These are phyloP conservation scores for Papilio demoleus DNA, from an alignment of 2,888 invertebrate species.

Conservation along the genomic window DNA sequence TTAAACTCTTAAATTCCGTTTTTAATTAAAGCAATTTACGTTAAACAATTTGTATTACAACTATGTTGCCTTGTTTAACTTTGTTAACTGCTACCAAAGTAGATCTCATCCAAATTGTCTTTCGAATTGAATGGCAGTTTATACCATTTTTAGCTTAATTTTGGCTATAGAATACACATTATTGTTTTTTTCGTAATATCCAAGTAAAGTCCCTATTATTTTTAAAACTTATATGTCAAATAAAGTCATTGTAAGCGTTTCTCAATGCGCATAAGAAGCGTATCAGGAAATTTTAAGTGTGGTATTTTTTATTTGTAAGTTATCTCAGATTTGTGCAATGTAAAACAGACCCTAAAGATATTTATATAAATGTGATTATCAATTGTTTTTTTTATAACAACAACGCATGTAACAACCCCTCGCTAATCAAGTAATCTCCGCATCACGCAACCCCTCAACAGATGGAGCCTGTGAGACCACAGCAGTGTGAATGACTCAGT, in stretches of 20 bases:
- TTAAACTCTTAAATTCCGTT: not conserved
- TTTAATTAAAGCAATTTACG: not conserved
- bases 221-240: too few species aligned
- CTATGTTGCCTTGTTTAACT: not conserved
- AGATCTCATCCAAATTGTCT: not conserved
- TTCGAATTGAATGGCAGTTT: not conserved
- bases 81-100: not conserved
- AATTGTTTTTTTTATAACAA: not conserved
- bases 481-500: conserved; percentile 7
- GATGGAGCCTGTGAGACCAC: not conserved
- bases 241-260: too few species aligned
- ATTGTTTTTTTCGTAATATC: too few species aligned
- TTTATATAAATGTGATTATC: too few species aligned
- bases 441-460: conserved; percentile 1
- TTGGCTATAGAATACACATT: too few species aligned
- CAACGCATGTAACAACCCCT: not conserved
- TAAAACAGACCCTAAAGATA: too few species aligned
- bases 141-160: too few species aligned
- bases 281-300: too few species aligned
- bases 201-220: too few species aligned
- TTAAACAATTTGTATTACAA: not conserved
- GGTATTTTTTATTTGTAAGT: too few species aligned
- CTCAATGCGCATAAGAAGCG: too few species aligned
- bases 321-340: too few species aligned
- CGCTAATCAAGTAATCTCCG: conserved; percentile 4